Percentiles rank a stretch among this genome's conserved stretches.
Conservation (phyloP, 2,113 vertebrate species). For the Athene cunicularia region DNA sequence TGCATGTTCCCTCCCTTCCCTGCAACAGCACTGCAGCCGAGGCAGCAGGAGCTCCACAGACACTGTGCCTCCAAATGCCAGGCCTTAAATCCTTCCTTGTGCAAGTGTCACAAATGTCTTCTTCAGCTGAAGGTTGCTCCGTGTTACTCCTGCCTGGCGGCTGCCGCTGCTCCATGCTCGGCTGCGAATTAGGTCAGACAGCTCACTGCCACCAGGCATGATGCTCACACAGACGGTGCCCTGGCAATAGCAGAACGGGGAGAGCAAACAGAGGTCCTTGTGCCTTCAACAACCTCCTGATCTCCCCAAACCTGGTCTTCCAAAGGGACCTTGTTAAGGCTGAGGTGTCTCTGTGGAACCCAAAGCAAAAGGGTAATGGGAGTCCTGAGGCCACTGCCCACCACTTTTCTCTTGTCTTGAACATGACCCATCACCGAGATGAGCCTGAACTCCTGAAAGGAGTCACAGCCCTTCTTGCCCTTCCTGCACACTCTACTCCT, state of each 20-base stretch:
- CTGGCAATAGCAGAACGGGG: background rate
- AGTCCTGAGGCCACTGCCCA: background rate
- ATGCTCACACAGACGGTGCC: background rate
- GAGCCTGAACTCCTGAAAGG: conserved; percentile 68
- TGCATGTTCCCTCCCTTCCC: background rate
- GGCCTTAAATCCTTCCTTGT: background rate
- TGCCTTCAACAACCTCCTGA: background rate
- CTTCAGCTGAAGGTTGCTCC: background rate
- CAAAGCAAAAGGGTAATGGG: background rate
- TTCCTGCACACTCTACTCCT: conserved; percentile 59
- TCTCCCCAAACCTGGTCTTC: background rate
- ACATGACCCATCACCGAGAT: conserved; percentile 25
- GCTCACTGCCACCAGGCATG: background rate
- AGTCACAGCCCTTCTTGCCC: conserved; percentile 60
- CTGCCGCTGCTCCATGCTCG: background rate
- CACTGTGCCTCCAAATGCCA: background rate
- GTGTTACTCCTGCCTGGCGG: background rate
- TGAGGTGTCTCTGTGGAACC: background rate
- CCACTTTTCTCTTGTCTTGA: conserved; percentile 12
- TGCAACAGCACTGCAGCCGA: accelerated
- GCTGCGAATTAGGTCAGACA: background rate
- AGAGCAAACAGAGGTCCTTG: background rate
- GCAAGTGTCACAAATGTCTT: background rate
- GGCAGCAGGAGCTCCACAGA: background rate
- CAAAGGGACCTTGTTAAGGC: background rate